Evolutionary conservation across 2,797 vertebrate genomes (phyloP).

Genomic region (Pagetopsis macropterus): DNA sequence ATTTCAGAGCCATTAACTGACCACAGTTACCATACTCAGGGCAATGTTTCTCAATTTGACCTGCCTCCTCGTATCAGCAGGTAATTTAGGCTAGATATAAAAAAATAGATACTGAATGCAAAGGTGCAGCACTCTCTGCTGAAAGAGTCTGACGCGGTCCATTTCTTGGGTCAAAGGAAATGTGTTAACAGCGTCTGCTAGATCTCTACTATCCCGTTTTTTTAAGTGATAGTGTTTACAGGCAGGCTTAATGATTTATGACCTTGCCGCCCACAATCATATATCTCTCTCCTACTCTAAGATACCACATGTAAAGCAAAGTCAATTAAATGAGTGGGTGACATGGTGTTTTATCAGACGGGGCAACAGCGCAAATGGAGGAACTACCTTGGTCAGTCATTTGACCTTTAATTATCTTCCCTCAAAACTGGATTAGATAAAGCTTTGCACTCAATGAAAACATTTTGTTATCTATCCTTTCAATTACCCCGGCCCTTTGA

Average conservation of each 20-base stretch:
- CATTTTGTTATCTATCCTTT: conserved; percentile 72
- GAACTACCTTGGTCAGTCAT: conserved; percentile 66
- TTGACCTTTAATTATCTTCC: conserved; percentile 83
- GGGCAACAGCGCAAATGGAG: conserved; percentile 46
- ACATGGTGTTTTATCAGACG: conserved; percentile 70
- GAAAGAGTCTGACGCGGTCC: conserved; percentile 18
- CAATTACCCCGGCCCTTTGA: conserved; percentile 67
- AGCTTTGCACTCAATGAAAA: conserved; percentile 60
- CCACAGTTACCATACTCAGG: conserved; percentile 67
- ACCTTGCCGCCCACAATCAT: conserved; percentile 61
- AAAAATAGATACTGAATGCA: conserved; percentile 38
- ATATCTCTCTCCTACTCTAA: conserved; percentile 54
- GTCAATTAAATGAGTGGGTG: conserved; percentile 79
- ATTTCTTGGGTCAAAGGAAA: conserved; percentile 57
- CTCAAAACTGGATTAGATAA: conserved; percentile 77
- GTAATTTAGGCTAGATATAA: conserved; percentile 37
- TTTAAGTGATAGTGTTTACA: conserved; percentile 70
- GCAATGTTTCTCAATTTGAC: conserved; percentile 75
- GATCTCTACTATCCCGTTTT: conserved; percentile 46
- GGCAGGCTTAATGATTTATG: conserved; percentile 69
- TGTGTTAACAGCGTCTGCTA: conserved; percentile 59
- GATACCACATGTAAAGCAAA: conserved; percentile 77
- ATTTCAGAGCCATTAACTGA: conserved; percentile 80
- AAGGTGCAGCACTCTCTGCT: conserved; percentile 8
- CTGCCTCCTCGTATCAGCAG: conserved; percentile 71